phyloP scores from a whole-genome alignment of 1,140 invertebrate species.

The Ostrea edulis region DNA sequence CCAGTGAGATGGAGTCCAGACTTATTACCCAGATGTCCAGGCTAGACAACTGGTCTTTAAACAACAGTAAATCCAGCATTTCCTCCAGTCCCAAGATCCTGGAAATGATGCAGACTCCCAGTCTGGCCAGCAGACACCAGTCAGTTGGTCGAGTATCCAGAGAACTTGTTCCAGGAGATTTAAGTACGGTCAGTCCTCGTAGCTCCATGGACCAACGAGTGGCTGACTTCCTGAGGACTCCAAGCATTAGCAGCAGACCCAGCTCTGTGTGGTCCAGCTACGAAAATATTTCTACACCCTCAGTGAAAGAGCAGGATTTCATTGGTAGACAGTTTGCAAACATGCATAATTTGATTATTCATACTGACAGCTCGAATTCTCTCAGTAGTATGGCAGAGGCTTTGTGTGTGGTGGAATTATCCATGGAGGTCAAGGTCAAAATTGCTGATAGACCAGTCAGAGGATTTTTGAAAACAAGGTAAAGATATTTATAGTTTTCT shows the following conservation, averaged over 20 bases:
- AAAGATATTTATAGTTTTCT: conserved; percentile 40
- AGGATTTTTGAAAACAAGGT: conserved; percentile 78
- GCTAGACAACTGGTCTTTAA: conserved; percentile 49
- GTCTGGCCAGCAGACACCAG: conserved; percentile 59
- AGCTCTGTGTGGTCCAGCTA: conserved; percentile 74
- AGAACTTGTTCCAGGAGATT: conserved; percentile 9
- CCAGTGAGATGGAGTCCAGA: conserved; percentile 43
- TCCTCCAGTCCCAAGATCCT: conserved; percentile 55
- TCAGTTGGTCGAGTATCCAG: conserved; percentile 57
- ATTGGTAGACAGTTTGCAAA: conserved; percentile 39
- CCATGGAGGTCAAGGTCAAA: conserved; percentile 78
- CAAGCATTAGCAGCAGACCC: conserved; percentile 64
- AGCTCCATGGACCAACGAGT: conserved; percentile 60
- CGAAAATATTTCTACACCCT: conserved; percentile 74
- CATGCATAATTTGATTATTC: conserved; percentile 55
- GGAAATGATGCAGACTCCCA: conserved; percentile 66
- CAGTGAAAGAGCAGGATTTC: conserved; percentile 59
- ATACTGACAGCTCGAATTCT: conserved; percentile 61
- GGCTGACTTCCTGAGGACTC: conserved; percentile 63
- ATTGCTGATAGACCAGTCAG: conserved; percentile 81
- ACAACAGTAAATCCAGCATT: neutral
- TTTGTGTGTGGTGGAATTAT: conserved; percentile 73
- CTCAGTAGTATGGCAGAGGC: conserved; percentile 55
- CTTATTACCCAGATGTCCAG: conserved; percentile 37
- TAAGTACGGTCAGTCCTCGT: conserved; percentile 15